phyloP scores from a whole-genome alignment of 2,888 invertebrate genomes.

The Drosophila antonietae region DNA sequence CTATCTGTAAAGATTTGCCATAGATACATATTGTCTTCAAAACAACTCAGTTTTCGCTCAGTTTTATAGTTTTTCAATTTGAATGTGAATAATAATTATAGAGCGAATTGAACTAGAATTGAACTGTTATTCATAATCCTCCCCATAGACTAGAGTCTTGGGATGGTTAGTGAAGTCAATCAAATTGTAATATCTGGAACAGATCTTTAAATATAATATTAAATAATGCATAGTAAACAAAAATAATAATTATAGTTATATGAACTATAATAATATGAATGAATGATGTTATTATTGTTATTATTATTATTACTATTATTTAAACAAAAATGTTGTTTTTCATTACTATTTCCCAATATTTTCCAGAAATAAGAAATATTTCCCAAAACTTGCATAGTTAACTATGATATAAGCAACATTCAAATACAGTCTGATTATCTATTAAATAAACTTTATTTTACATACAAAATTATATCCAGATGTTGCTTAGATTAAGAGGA shows the following conservation, averaged over 20 bases:
- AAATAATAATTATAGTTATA: too few relatives aligned
- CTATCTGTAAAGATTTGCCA: neutral
- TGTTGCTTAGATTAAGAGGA: too few relatives aligned
- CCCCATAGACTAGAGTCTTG: neutral
- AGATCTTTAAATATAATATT: too few relatives aligned
- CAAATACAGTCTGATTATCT: neutral
- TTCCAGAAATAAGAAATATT: too few relatives aligned
- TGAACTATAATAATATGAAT: too few relatives aligned
- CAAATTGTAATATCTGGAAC: neutral
- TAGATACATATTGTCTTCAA: neutral
- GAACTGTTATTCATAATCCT: neutral
- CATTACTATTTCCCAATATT: too few relatives aligned
- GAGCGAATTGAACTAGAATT: neutral
- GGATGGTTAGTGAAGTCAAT: neutral
- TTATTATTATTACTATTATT: too few relatives aligned
- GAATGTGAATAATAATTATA: neutral
- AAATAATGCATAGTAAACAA: too few relatives aligned
- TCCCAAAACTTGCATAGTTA: too few relatives aligned
- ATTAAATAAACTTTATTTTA: neutral
- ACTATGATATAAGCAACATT: neutral
- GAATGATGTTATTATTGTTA: too few relatives aligned
- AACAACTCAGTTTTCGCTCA: neutral
- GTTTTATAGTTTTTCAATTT: neutral
- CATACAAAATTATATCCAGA: neutral
- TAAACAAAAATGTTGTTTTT: too few relatives aligned